Percentiles rank a stretch among this genome's conserved stretches.
phyloP scores from a whole-genome alignment of 2,797 vertebrate species.

The Hyperoplus immaculatus region DNA sequence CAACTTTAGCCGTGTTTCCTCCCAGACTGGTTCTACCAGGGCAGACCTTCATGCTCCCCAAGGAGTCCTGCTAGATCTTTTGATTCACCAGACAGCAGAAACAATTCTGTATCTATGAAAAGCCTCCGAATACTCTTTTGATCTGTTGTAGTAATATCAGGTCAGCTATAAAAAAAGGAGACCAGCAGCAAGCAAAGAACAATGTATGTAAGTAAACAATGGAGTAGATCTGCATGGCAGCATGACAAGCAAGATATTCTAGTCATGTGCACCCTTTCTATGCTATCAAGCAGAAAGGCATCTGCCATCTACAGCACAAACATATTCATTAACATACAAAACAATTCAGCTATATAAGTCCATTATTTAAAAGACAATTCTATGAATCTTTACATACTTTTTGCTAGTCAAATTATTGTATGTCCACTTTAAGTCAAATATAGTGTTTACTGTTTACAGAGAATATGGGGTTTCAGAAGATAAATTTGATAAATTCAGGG shows the following conservation, averaged over 20 bases:
- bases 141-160: slow-evolving; percentile 50
- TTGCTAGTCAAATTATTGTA: background rate
- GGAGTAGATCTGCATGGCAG: background rate
- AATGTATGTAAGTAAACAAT: background rate
- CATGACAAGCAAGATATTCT: background rate
- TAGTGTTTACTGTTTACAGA: background rate
- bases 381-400: background rate
- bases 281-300: background rate
- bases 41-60: slow-evolving; percentile 14
- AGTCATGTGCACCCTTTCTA: background rate
- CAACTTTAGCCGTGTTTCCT: slow-evolving; percentile 14
- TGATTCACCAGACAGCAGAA: slow-evolving; percentile 42
- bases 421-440: background rate
- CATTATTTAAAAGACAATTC: background rate
- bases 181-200: background rate
- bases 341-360: background rate
- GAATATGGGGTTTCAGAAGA: background rate
- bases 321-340: background rate
- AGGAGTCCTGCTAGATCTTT: slow-evolving; percentile 27
- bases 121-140: slow-evolving; percentile 50
- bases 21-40: slow-evolving; percentile 10
- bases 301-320: background rate
- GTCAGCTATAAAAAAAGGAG: slow-evolving; percentile 27
- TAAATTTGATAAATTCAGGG: background rate
- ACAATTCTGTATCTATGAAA: slow-evolving; percentile 30